These are phyloP conservation scores for Channa striata DNA, from an alignment of 2,797 vertebrate genomes.

Conservation along the genomic window DNA sequence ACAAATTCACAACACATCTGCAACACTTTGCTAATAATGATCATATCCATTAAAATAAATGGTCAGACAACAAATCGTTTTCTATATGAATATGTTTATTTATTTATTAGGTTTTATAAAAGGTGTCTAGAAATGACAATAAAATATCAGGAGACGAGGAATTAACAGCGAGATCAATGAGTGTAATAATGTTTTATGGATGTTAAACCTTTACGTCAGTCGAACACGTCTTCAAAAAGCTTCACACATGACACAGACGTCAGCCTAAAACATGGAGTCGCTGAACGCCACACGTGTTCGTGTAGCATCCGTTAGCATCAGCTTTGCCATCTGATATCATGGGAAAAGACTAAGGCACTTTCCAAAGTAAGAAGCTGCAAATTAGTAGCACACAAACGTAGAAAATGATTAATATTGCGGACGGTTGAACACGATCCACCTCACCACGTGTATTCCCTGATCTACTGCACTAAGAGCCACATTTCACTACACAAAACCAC, in stretches of 20 bases:
- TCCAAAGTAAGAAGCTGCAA: slow-evolving; percentile 52
- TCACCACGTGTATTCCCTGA: slow-evolving; percentile 20
- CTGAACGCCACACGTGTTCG: slow-evolving; percentile 12
- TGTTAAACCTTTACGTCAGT: slow-evolving; percentile 89
- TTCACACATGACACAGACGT: slow-evolving; percentile 12
- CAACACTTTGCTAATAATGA: not conserved
- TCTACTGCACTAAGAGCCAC: slow-evolving; percentile 35
- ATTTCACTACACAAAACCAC: slow-evolving; percentile 25
- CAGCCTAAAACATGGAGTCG: not conserved
- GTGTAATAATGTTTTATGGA: slow-evolving; percentile 75
- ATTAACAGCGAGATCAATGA: slow-evolving; percentile 81
- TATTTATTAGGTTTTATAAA: slow-evolving; percentile 92
- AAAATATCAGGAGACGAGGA: slow-evolving; percentile 69
- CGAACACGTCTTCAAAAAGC: slow-evolving; percentile 39
- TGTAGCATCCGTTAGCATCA: not conserved
- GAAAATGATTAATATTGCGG: slow-evolving; percentile 19
- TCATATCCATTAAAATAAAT: not conserved
- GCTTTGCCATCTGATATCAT: slow-evolving; percentile 82
- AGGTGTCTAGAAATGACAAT: slow-evolving; percentile 67
- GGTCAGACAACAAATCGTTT: not conserved
- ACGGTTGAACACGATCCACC: slow-evolving; percentile 49
- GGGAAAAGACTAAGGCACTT: slow-evolving; percentile 95
- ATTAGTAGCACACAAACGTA: slow-evolving; percentile 35
- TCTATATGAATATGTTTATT: slow-evolving; percentile 88
- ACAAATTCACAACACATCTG: not conserved